Evolutionary conservation across 2,113 vertebrate genomes (phyloP).

Genomic region (Balaeniceps rex): DNA sequence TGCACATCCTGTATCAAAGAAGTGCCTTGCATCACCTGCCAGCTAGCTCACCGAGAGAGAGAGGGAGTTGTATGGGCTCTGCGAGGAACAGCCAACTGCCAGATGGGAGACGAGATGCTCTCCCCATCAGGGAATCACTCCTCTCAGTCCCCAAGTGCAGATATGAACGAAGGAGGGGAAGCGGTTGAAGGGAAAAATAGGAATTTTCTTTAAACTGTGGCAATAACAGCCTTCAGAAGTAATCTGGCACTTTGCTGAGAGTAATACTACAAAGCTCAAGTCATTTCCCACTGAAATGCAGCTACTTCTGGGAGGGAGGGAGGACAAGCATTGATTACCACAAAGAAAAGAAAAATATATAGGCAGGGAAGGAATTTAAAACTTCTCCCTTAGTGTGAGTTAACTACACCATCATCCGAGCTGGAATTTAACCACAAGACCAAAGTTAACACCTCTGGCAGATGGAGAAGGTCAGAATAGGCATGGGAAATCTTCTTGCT

Average conservation of each 20-base stretch:
- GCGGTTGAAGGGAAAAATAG: not conserved
- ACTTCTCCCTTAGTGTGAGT: not conserved
- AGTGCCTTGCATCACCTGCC: not conserved
- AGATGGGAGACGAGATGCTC: not conserved
- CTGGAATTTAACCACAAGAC: not conserved
- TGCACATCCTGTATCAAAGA: not conserved
- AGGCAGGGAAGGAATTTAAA: not conserved
- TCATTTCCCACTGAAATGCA: not conserved
- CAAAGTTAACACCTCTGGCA: not conserved
- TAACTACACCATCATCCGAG: not conserved
- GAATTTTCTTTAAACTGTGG: not conserved
- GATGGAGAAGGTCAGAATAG: not conserved
- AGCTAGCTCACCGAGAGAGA: not conserved
- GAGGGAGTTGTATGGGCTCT: fast-evolving
- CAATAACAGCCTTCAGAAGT: not conserved
- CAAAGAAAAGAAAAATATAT: not conserved
- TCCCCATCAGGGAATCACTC: not conserved
- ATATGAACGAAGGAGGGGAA: not conserved
- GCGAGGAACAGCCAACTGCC: fast-evolving
- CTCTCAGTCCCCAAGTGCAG: not conserved
- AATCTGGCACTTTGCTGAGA: not conserved
- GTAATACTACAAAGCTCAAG: not conserved
- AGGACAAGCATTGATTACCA: not conserved
- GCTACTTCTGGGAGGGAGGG: not conserved
- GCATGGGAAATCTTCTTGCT: not conserved